phyloP scores from a whole-genome alignment of 2,888 invertebrate species.

The Lordiphosa fenestrarum region DNA sequence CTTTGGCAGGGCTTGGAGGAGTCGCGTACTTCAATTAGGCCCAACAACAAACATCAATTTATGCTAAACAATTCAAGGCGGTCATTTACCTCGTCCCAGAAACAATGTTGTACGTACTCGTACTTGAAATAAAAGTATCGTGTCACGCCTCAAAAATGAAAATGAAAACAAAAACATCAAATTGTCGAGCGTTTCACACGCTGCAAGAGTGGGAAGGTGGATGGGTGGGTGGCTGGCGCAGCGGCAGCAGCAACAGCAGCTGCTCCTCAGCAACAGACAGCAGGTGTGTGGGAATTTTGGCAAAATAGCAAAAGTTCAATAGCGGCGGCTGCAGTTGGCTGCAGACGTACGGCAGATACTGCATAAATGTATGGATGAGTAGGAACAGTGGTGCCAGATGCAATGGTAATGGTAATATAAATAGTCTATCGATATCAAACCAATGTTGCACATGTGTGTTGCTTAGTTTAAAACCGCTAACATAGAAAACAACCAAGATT shows the following conservation, averaged over 20 bases:
- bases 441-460: too few species aligned
- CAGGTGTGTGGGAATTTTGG: conserved; percentile 74
- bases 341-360: too few species aligned
- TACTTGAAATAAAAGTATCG: conserved; percentile 66
- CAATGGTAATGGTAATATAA: too few species aligned
- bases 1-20: conserved; percentile 12
- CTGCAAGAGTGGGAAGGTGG: conserved; percentile 46
- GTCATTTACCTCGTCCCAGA: conserved; percentile 64
- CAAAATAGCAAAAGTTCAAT: conserved; percentile 74
- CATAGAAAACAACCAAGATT: too few species aligned
- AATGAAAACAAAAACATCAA: conserved; percentile 6
- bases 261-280: conserved; percentile 7
- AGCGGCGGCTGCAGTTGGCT: conserved; percentile 43
- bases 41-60: conserved; percentile 53
- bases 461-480: too few species aligned
- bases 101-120: conserved; percentile 27
- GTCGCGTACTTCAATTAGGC: conserved; percentile 15
- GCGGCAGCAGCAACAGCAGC: conserved; percentile 6
- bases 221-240: conserved; percentile 18
- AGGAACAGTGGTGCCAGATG: too few species aligned
- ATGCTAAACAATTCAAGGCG: conserved; percentile 73
- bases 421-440: too few species aligned
- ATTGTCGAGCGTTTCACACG: conserved; percentile 60
- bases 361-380: too few species aligned
- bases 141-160: conserved; percentile 66